phyloP scores from a whole-genome alignment of 2,797 vertebrate species.

The Champsocephalus gunnari region DNA sequence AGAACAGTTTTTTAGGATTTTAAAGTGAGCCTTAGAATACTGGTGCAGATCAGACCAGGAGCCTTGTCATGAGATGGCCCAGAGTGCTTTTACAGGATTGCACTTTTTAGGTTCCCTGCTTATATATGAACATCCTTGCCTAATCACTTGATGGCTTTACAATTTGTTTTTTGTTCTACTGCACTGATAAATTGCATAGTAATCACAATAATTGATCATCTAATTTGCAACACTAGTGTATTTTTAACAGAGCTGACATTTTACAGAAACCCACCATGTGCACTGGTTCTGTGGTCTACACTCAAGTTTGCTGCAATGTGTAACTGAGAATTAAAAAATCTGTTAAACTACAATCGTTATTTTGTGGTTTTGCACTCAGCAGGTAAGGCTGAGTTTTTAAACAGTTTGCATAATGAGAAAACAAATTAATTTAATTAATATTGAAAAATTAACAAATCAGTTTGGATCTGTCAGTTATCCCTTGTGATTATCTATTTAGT shows the following conservation, averaged over 20 bases:
- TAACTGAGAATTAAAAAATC: constrained; percentile 53
- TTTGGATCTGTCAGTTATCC: constrained; percentile 72
- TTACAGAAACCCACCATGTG: constrained; percentile 50
- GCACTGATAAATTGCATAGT: constrained; percentile 75
- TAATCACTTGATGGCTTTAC: constrained; percentile 71
- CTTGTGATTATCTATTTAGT: constrained; percentile 79
- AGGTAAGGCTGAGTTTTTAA: constrained; percentile 50
- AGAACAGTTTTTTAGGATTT: constrained; percentile 55
- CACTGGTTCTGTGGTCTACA: constrained; percentile 54
- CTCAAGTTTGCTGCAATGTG: constrained; percentile 66
- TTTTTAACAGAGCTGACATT: constrained; percentile 67
- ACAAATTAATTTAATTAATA: constrained; percentile 38
- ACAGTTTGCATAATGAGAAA: constrained; percentile 53
- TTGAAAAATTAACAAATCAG: constrained; percentile 62
- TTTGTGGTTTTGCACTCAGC: constrained; percentile 59
- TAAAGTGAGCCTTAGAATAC: constrained; percentile 75
- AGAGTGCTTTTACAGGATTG: constrained; percentile 77
- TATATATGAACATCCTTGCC: constrained; percentile 79
- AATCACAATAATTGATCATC: constrained; percentile 50
- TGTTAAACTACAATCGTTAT: constrained; percentile 44
- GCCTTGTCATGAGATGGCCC: constrained; percentile 68
- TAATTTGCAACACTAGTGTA: constrained; percentile 55
- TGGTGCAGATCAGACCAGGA: constrained; percentile 88
- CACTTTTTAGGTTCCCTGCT: constrained; percentile 84
- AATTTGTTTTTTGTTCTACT: constrained; percentile 73